Base-by-base conservation (phyloP, 2,113 vertebrate species). In the Gopherus evgoodei region DNA sequence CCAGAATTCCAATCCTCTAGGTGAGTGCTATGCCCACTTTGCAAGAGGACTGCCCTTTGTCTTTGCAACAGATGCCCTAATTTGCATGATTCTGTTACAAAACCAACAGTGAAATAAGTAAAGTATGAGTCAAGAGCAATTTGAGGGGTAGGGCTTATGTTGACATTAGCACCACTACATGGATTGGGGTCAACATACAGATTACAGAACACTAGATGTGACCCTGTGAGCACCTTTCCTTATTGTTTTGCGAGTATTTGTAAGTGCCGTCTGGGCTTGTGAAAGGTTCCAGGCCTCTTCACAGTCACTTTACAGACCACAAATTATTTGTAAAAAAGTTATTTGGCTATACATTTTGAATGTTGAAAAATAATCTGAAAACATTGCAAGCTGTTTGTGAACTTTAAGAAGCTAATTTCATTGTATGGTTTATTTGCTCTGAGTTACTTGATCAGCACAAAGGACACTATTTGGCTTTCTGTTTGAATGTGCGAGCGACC, bases 1-100 rank as follows among this genome's bases (percentile, higher is more conserved):
- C 3, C 49, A 35, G 54, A 91, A 50, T 65, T 47, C 92, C 56
- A 81, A 75, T 83, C 83, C 53, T 90, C 57, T 91, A 92, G 42
- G 86, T 87, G n/a, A 91, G 31, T 80, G 50, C 38, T 94, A 75
- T 85, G n/a, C 52, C 53, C 35, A 84, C 91, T 83, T 49, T 88
- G 90, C 84, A 62, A 57, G 82, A 56, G 79, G 86, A 84, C 9
- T 88, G 89, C 27, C 72, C 24, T 88, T 86, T 86, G 22, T 8
- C 5, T 91, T 84, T 42, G 75, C 80, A 81, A 88, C 84, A 97
- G 82, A 76, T 56, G 54, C 90, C 92, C 17, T 72, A 27, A 3
- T 25, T 38, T 54, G 88, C 86, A 81, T 94, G 69, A 87, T 50
- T 93, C 12, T 76, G 22, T 86, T 88, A 90, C 76, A 87, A 80